phyloP scores from a whole-genome alignment of 2,113 vertebrate genomes.

The Bagarius yarrelli region DNA sequence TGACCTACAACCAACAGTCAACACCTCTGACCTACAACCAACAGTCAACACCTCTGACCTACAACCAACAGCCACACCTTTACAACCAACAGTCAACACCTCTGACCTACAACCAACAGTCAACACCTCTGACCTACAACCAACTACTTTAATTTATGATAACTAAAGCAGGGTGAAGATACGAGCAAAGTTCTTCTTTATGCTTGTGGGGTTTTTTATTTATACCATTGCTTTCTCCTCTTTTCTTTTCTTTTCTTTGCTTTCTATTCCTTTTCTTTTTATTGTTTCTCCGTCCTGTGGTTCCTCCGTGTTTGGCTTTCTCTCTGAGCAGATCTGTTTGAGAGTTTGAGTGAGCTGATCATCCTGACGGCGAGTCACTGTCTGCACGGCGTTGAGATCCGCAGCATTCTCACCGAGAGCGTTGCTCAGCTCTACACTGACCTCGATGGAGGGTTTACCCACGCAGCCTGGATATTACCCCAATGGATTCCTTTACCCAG shows the following conservation, averaged over 20 bases:
- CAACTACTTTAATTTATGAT: too few species aligned
- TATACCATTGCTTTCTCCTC: background rate
- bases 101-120: too few species aligned
- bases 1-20: too few species aligned
- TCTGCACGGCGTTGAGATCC: slow-evolving; percentile 91
- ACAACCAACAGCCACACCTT: too few species aligned
- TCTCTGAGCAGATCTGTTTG: slow-evolving; percentile 82
- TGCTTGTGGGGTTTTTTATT: too few species aligned
- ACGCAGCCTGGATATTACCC: slow-evolving; percentile 91
- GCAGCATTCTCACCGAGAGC: slow-evolving; percentile 80
- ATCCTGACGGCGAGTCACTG: slow-evolving; percentile 96
- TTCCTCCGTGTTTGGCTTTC: background rate
- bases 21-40: too few species aligned
- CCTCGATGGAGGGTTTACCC: slow-evolving; percentile 92
- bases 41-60: too few species aligned
- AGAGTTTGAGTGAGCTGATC: slow-evolving; percentile 92
- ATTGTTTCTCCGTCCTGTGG: slow-evolving; percentile 51
- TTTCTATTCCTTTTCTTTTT: background rate
- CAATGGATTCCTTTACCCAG: slow-evolving; percentile 94
- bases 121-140: too few species aligned
- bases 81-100: too few species aligned
- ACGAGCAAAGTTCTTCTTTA: too few species aligned
- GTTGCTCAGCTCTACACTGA: slow-evolving; percentile 93
- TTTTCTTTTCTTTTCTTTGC: background rate
- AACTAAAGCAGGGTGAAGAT: too few species aligned